phyloP scores from a whole-genome alignment of 2,797 vertebrate species.

The Geotrypetes seraphini region DNA sequence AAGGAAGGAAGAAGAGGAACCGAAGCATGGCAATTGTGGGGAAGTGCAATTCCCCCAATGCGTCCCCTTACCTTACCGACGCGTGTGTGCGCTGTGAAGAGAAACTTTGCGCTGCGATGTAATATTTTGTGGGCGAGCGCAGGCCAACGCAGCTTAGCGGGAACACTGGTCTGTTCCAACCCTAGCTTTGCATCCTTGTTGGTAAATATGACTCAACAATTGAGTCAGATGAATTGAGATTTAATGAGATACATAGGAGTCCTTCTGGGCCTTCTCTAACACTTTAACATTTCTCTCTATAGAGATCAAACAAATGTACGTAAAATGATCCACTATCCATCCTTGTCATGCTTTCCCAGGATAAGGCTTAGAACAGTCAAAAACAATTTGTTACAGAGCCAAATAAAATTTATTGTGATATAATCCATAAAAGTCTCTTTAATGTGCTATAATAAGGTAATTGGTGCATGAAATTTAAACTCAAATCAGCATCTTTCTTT shows the following conservation, averaged over 20 bases:
- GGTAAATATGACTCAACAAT: no score
- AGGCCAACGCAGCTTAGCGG: no score
- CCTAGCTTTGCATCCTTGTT: no score
- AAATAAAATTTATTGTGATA: not conserved
- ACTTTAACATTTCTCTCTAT: not conserved
- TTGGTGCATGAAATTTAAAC: not conserved
- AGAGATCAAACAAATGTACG: not conserved
- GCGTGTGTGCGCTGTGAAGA: no score
- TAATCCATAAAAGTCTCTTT: not conserved
- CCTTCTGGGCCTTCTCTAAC: not conserved
- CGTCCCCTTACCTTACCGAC: no score
- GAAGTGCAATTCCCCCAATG: no score
- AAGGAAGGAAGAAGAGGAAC: no score
- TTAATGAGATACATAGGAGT: not conserved
- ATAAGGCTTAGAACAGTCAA: not conserved
- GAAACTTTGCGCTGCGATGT: no score
- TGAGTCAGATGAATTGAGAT: not conserved
- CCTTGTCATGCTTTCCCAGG: not conserved
- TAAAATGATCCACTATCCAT: not conserved
- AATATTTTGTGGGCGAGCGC: no score
- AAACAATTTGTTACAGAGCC: not conserved
- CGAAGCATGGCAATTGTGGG: no score
- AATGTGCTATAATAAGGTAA: not conserved
- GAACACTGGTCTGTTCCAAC: no score
- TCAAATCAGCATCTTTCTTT: not conserved